phyloP scores from a whole-genome alignment of 2,113 vertebrate species.

The Bos javanicus region DNA sequence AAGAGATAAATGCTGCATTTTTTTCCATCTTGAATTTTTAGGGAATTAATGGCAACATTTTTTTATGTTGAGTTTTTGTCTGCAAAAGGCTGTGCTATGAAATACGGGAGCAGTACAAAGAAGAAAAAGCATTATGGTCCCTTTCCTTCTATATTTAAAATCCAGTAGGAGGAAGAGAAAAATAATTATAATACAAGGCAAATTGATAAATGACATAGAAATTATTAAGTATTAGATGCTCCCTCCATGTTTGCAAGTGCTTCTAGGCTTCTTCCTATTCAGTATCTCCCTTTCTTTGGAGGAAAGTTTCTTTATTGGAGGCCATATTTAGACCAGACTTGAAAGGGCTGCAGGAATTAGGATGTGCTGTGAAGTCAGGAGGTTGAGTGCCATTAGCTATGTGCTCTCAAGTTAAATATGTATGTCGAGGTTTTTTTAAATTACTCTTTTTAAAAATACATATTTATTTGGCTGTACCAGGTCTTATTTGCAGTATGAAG shows the following conservation, averaged over 20 bases:
- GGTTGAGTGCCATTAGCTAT: neutral
- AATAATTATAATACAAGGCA: neutral
- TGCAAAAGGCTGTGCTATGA: neutral
- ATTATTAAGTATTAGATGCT: neutral
- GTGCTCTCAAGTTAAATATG: neutral
- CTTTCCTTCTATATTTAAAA: neutral
- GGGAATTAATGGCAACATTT: neutral
- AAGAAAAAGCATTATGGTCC: neutral
- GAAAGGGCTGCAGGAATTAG: neutral
- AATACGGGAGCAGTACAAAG: neutral
- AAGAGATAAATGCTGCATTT: neutral
- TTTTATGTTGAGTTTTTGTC: neutral
- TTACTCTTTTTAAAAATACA: neutral
- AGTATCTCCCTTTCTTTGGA: neutral
- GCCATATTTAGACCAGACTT: neutral
- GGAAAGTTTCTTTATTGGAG: neutral
- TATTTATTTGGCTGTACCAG: neutral
- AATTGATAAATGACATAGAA: neutral
- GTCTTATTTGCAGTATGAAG: neutral
- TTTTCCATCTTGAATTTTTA: neutral
- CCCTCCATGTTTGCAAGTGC: neutral
- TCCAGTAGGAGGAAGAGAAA: neutral
- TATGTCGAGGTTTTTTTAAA: neutral
- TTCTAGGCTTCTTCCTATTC: neutral
- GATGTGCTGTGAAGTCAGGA: neutral